Evolutionary conservation across 2,113 vertebrate genomes (phyloP).

Genomic region (Cynocephalus volans): DNA sequence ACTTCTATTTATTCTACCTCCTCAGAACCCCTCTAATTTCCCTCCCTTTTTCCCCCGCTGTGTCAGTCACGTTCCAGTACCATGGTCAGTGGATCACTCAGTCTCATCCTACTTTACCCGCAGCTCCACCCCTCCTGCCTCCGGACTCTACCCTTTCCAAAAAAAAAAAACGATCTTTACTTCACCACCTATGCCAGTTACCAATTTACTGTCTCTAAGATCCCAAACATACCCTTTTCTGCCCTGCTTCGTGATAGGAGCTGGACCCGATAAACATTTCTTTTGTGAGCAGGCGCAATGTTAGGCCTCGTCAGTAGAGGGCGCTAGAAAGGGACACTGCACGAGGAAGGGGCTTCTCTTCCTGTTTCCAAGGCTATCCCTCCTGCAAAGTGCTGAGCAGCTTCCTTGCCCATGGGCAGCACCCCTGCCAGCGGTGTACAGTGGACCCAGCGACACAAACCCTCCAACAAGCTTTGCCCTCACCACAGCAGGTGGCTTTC

Average conservation of each 20-base stretch:
- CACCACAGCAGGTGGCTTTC: background rate
- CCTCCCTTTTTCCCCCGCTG: fast-evolving
- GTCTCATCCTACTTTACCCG: fast-evolving
- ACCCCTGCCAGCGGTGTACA: background rate
- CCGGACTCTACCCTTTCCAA: background rate
- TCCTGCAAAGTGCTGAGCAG: background rate
- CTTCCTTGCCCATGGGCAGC: background rate
- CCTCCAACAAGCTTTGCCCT: fast-evolving
- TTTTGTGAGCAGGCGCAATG: background rate
- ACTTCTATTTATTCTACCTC: background rate
- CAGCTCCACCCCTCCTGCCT: background rate
- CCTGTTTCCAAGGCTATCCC: background rate
- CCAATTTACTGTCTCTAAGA: background rate
- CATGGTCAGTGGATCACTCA: background rate
- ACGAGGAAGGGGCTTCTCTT: background rate
- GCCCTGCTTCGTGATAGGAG: background rate
- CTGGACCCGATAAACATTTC: background rate
- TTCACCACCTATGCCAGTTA: background rate
- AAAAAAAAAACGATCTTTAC: background rate
- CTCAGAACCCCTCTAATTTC: background rate
- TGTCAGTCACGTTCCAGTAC: background rate
- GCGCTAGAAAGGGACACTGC: background rate
- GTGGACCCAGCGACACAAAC: background rate
- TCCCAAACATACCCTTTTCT: background rate
- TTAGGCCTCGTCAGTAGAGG: background rate